Conservation (phyloP, 2,113 vertebrate species). For the Psettodes erumei region DNA sequence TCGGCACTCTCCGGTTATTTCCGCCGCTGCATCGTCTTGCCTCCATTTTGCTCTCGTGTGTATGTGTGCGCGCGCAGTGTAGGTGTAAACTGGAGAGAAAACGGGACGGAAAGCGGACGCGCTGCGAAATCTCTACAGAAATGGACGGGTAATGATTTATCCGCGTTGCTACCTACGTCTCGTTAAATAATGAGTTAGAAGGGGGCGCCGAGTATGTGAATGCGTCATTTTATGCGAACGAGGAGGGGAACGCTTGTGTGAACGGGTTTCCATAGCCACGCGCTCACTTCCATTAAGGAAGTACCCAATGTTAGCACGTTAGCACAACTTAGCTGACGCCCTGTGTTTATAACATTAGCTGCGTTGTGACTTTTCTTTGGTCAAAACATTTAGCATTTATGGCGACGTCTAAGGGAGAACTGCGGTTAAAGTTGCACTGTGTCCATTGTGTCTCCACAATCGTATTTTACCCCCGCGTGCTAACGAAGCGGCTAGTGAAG, state of each 20-base stretch:
- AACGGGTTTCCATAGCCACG: conserved; percentile 69
- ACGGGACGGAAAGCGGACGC: conserved; percentile 26
- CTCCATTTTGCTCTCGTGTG: conserved; percentile 74
- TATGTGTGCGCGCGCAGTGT: conserved; percentile 34
- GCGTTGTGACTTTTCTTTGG: fast-evolving
- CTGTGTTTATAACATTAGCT: neutral
- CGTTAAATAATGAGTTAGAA: fast-evolving
- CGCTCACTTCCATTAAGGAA: conserved; percentile 39
- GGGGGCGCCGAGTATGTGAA: fast-evolving
- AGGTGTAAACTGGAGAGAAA: conserved; percentile 34
- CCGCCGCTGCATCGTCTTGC: conserved; percentile 43
- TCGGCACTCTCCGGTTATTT: conserved; percentile 59
- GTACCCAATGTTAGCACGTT: conserved; percentile 50
- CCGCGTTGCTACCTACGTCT: neutral
- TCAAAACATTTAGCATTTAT: fast-evolving
- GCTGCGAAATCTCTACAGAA: conserved; percentile 41
- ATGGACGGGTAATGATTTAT: conserved; percentile 78
- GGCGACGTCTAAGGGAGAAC: too few species aligned
- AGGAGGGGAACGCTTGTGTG: neutral
- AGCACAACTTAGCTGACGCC: conserved; percentile 23
- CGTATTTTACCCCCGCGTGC: neutral
- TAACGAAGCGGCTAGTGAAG: conserved; percentile 10
- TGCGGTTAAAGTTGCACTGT: fast-evolving
- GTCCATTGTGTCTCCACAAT: fast-evolving
- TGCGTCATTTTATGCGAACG: neutral